Evolutionary conservation across 2,113 vertebrate genomes (phyloP), one percentile per base, ranked within the genome.

Genomic region (Istiophorus platypterus): DNA sequence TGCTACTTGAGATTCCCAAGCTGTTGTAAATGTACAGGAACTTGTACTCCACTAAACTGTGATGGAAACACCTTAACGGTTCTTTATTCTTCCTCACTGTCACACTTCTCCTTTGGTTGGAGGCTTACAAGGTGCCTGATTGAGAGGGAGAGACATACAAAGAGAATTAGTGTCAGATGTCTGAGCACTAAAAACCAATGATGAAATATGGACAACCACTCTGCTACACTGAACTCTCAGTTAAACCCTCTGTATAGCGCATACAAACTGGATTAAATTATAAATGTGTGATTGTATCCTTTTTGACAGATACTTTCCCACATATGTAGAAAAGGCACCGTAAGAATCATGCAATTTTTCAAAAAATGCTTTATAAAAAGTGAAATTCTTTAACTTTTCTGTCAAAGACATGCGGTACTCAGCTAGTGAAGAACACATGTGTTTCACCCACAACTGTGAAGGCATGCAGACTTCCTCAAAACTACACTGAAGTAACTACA

Each of bases 401-500:
- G 51, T 56, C 22, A 62, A 20, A 62, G 31, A 37, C 63, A 62
- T 9, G 18, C 13, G 45, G 6, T 7, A 9, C 4, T 58, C 11
- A 14, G n/a, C 49, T 17, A 47, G 18, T 20, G 10, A 49, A 8
- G 13, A 67, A 24, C 65, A 66, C 65, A 73, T 24, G 39, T 52
- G 39, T 54, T 67, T 26, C 59, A 39, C 0, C 14, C 0, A 22
- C 31, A 77, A 15, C 72, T 51, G n/a, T 15, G 26, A 66, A 58
- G 47, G 59, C 80, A 58, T 54, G 18, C 67, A 79, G 41, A 89
- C 76, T 80, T 86, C 65, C 83, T 76, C 56, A 66, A 59, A 12
- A 4, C 26, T 42, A 54, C 49, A 45, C 54, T 45, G 0, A 0
- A 39, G 26, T 47, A 71, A 73, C 37, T 24, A 15, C 49, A 63